Percentiles rank a stretch among this genome's conserved stretches.
Evolutionary conservation across 1,140 invertebrate species (phyloP).

Genomic region (Thalassaphorura encarpata): DNA sequence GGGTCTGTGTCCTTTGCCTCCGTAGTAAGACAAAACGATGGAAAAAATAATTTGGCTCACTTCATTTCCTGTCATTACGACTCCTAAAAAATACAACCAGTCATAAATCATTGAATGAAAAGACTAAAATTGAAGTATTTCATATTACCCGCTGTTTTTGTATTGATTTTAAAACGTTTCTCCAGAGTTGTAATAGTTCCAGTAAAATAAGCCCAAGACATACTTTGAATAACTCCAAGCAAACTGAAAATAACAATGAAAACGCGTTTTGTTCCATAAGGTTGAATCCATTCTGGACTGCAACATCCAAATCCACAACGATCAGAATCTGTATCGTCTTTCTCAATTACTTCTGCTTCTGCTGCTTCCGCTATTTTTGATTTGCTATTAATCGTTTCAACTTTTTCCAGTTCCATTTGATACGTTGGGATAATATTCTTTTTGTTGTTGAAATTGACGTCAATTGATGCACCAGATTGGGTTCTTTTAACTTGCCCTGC

Average conservation of each 20-base stretch:
- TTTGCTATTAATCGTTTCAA: background rate
- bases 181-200: conserved; percentile 68
- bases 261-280: conserved; percentile 61
- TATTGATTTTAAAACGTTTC: conserved; percentile 68
- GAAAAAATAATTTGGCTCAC: conserved; percentile 49
- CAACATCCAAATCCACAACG: conserved; percentile 23
- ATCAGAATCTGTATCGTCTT: conserved; percentile 7
- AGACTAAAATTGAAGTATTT: too few relatives aligned
- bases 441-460: background rate
- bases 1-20: conserved; percentile 54
- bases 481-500: too few relatives aligned
- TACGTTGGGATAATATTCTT: background rate
- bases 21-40: conserved; percentile 55
- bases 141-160: conserved; percentile 55
- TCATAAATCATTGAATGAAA: conserved; percentile 1
- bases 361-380: background rate
- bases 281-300: conserved; percentile 35
- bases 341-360: too few relatives aligned
- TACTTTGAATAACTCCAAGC: conserved; percentile 60
- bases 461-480: too few relatives aligned
- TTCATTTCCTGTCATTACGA: conserved; percentile 61
- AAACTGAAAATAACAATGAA: conserved; percentile 63
- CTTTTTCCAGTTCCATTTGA: background rate
- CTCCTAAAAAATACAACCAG: conserved; percentile 42
- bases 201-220: conserved; percentile 63